These are phyloP conservation scores for Sternotherus odoratus DNA, from an alignment of 2,797 vertebrate genomes.

Conservation along the genomic window DNA sequence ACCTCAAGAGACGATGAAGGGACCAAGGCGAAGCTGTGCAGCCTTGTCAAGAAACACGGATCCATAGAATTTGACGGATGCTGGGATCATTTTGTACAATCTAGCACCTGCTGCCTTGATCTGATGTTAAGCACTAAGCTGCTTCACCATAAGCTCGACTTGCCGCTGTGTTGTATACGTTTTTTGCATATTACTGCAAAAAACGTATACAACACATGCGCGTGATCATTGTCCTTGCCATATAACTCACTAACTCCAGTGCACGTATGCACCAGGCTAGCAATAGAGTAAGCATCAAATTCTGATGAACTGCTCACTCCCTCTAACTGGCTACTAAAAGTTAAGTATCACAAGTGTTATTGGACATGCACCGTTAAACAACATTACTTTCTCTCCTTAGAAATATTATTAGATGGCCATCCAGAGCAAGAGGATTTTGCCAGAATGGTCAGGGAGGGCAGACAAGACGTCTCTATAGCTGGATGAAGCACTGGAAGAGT, in stretches of 20 bases:
- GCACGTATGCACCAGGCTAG: too few species aligned
- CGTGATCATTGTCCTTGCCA: background rate
- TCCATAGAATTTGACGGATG: background rate
- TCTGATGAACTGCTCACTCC: background rate
- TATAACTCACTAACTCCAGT: background rate
- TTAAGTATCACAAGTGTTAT: accelerated
- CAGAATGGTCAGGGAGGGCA: background rate
- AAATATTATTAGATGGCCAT: accelerated
- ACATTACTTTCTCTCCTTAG: accelerated
- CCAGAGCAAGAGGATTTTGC: accelerated
- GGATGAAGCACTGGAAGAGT: background rate
- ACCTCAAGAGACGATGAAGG: background rate
- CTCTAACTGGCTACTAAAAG: background rate
- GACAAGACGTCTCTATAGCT: constrained; percentile 4
- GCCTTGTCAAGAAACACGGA: background rate
- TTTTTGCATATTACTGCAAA: too few species aligned
- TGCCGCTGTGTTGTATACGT: too few species aligned
- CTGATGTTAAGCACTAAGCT: accelerated
- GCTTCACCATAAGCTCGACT: accelerated
- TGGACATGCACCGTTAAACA: accelerated
- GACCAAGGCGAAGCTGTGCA: background rate
- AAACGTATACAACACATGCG: background rate
- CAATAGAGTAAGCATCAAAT: accelerated
- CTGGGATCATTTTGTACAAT: background rate
- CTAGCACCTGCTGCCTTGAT: background rate